A percentile compares a stretch with the other conserved stretches of the same genome.
Conservation (phyloP, 2,113 vertebrate species). For the Chamaetylas fuelleborni region DNA sequence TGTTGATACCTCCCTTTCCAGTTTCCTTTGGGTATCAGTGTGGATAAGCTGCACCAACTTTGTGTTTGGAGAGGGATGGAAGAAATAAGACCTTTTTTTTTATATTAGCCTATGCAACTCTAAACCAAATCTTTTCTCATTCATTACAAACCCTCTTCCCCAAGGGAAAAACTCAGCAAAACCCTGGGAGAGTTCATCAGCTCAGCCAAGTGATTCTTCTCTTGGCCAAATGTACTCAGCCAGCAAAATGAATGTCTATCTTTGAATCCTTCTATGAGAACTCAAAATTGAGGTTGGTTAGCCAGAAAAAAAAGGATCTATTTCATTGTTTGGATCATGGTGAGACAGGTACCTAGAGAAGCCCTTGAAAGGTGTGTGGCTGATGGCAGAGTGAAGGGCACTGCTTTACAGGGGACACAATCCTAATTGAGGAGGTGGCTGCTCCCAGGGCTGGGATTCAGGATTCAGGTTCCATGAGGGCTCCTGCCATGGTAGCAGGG, state of each 20-base stretch:
- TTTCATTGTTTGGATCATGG: not conserved
- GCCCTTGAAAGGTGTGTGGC: not conserved
- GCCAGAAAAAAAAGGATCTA: not conserved
- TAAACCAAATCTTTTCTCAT: not conserved
- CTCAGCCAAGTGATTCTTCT: not conserved
- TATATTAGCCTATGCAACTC: not conserved
- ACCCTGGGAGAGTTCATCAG: not conserved
- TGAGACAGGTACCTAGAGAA: not conserved
- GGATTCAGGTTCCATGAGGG: rapidly evolving
- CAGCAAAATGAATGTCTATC: not conserved
- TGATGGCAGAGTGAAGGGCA: not conserved
- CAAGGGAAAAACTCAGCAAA: not conserved
- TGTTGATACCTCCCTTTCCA: not conserved
- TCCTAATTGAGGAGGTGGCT: rapidly evolving
- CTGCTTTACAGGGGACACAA: not conserved
- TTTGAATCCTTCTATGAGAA: not conserved
- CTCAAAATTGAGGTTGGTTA: not conserved
- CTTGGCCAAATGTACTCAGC: not conserved
- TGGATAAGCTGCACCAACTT: not conserved
- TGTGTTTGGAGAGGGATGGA: not conserved
- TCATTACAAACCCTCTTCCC: not conserved
- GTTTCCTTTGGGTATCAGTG: not conserved
- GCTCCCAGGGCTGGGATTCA: not conserved
- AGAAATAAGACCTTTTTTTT: not conserved
- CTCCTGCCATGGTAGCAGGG: rapidly evolving